These are phyloP conservation scores for Apocheima hispidaria DNA, from an alignment of 2,888 invertebrate species.

Conservation along the genomic window DNA sequence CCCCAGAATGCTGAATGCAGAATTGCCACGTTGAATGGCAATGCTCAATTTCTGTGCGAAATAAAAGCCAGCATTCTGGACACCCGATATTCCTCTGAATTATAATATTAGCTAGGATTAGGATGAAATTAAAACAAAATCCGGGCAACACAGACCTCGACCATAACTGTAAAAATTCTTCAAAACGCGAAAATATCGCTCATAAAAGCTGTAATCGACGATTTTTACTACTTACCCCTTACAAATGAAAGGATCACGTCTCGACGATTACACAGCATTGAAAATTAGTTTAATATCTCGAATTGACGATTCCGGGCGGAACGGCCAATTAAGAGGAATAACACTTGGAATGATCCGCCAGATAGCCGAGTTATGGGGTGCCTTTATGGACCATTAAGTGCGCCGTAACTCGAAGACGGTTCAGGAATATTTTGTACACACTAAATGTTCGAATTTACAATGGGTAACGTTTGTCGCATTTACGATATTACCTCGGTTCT, in stretches of 20 bases:
- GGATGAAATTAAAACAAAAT: too few relatives aligned
- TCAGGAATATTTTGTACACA: constrained; percentile 54
- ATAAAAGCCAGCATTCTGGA: too few relatives aligned
- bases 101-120: too few relatives aligned
- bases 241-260: constrained; percentile 65
- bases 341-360: constrained; percentile 78
- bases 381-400: constrained; percentile 80
- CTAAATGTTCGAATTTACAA: constrained; percentile 53
- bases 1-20: too few relatives aligned
- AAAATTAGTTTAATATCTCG: constrained; percentile 86
- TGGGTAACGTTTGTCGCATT: constrained; percentile 8
- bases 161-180: background rate
- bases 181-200: constrained; percentile 13
- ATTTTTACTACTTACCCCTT: constrained; percentile 57
- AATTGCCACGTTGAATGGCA: too few relatives aligned
- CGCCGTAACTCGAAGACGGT: constrained; percentile 61
- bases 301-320: constrained; percentile 84
- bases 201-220: constrained; percentile 29
- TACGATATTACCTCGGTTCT: background rate
- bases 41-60: too few relatives aligned
- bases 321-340: constrained; percentile 84
- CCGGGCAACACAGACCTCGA: background rate
- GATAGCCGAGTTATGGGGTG: constrained; percentile 85
- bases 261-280: constrained; percentile 81
- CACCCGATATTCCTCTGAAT: too few relatives aligned